phyloP scores from a whole-genome alignment of 2,888 invertebrate species.

The Cataglyphis rosenhaueri region DNA sequence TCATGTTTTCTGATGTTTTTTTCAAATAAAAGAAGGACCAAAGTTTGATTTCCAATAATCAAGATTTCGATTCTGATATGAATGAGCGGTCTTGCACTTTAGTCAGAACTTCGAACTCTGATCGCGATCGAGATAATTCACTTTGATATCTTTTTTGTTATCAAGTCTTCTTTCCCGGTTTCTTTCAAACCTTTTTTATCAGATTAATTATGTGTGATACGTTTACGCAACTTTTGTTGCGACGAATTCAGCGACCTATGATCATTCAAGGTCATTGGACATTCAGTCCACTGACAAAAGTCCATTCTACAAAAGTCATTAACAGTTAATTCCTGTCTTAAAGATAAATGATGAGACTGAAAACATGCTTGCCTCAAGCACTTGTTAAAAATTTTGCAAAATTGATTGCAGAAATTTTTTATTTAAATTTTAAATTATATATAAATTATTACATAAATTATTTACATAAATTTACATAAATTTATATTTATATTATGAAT shows the following conservation, averaged over 20 bases:
- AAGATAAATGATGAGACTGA: not conserved
- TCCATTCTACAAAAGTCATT: not conserved
- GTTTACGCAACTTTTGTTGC: not conserved
- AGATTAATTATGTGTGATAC: not conserved
- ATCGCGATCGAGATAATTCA: constrained; percentile 54
- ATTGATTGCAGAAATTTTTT: not conserved
- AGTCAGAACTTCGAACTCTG: constrained; percentile 45
- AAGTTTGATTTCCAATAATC: not conserved
- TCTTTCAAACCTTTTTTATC: not conserved
- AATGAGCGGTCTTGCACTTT: constrained; percentile 9
- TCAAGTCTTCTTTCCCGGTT: not conserved
- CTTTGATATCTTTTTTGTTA: not conserved
- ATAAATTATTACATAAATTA: not conserved
- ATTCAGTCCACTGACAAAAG: not conserved
- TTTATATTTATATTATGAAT: not conserved
- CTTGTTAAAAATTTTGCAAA: not conserved
- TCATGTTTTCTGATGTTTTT: not conserved
- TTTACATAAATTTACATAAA: not conserved
- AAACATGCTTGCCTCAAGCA: not conserved
- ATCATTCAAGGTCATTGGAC: not conserved
- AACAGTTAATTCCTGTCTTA: not conserved
- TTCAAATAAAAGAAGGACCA: not conserved
- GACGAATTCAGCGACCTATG: not conserved
- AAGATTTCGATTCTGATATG: not conserved
- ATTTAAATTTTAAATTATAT: not conserved